A percentile compares a stretch with the other conserved stretches of the same genome.
These are phyloP conservation scores for Pomacea canaliculata DNA, from an alignment of 2,888 invertebrate species.

Conservation along the genomic window DNA sequence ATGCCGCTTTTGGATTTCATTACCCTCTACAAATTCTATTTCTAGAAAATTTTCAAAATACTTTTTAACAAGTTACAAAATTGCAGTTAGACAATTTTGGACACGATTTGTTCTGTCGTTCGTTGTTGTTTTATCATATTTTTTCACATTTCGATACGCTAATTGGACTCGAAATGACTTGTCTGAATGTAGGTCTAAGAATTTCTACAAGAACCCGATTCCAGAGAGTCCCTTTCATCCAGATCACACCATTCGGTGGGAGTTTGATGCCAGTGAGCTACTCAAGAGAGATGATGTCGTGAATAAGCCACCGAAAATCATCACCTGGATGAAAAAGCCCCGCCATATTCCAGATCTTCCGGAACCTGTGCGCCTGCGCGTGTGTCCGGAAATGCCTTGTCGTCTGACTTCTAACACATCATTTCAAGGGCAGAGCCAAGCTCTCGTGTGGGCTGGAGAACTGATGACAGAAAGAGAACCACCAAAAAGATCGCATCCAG, in stretches of 20 bases:
- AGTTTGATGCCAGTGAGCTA: not conserved
- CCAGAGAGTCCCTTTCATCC: not conserved
- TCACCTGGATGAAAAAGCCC: not conserved
- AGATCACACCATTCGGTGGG: not conserved
- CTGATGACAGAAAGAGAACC: not conserved
- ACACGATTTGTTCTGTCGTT: too few relatives aligned
- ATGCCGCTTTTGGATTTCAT: too few relatives aligned
- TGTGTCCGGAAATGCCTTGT: constrained; percentile 1
- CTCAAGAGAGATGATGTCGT: not conserved
- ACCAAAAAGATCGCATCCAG: not conserved
- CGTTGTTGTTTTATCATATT: too few relatives aligned
- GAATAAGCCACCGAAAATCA: not conserved
- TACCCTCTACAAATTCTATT: too few relatives aligned
- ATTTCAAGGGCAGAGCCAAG: not conserved
- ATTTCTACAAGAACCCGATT: not conserved
- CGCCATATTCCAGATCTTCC: not conserved
- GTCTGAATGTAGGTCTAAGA: not conserved
- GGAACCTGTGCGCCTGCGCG: constrained; percentile 3
- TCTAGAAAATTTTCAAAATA: too few relatives aligned
- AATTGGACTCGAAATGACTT: too few relatives aligned
- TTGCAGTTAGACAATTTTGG: too few relatives aligned
- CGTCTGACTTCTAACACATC: not conserved
- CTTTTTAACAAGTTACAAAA: too few relatives aligned
- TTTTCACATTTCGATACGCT: too few relatives aligned
- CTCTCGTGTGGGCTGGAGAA: not conserved